Conservation (phyloP, 2,113 vertebrate species). For the Catharus minimus region DNA sequence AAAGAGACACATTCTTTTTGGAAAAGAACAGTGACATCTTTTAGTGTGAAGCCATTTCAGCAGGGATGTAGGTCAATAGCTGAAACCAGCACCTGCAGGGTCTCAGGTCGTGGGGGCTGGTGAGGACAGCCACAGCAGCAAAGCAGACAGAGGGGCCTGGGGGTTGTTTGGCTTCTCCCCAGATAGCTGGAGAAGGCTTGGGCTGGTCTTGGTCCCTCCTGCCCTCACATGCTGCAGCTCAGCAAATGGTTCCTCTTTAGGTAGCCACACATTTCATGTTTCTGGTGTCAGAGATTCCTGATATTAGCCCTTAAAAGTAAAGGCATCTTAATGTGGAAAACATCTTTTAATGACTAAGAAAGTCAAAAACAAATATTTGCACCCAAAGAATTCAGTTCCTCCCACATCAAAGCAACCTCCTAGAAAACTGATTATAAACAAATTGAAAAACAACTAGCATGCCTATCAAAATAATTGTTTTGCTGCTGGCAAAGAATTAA, state of each 20-base stretch:
- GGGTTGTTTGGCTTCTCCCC: background rate
- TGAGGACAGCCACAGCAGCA: background rate
- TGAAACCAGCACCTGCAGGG: background rate
- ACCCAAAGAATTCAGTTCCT: constrained; percentile 44
- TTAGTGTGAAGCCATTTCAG: background rate
- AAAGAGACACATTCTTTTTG: background rate
- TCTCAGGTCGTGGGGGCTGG: background rate
- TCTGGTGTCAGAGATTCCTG: background rate
- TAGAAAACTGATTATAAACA: constrained; percentile 39
- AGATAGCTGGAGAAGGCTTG: background rate
- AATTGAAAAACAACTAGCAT: constrained; percentile 31
- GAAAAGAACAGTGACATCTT: constrained; percentile 19
- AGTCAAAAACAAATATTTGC: constrained; percentile 5
- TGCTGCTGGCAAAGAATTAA: background rate
- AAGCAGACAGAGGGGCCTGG: background rate
- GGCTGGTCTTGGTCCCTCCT: background rate
- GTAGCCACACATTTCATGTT: background rate
- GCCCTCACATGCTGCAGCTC: background rate
- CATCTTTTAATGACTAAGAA: constrained; percentile 35
- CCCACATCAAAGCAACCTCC: constrained; percentile 35
- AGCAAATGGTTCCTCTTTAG: background rate
- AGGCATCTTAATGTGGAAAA: constrained; percentile 2
- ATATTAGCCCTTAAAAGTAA: constrained; percentile 36
- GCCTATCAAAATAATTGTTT: constrained; percentile 35
- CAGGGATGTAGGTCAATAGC: background rate